These are phyloP conservation scores for Rhinophrynus dorsalis DNA, from an alignment of 2,797 vertebrate species.

Conservation along the genomic window DNA sequence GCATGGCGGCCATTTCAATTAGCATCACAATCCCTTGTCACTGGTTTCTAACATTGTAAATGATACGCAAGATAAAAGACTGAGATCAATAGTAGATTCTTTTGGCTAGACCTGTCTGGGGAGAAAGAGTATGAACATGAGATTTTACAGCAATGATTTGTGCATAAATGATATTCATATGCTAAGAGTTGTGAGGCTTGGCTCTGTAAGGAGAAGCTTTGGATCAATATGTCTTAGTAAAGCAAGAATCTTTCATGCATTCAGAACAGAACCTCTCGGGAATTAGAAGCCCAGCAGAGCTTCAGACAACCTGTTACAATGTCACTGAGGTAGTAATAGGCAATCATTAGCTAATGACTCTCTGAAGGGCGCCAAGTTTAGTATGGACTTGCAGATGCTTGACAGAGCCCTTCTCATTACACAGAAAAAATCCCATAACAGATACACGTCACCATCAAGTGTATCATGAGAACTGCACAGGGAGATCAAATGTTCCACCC, in stretches of 20 bases:
- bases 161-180: conserved; percentile 8
- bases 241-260: conserved; percentile 5
- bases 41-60: too few relatives aligned
- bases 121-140: not conserved
- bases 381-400: not conserved
- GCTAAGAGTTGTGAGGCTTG: conserved; percentile 1
- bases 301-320: conserved; percentile 9
- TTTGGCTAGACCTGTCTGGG: not conserved
- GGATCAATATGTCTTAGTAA: conserved; percentile 23
- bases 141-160: conserved; percentile 1
- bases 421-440: too few relatives aligned
- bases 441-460: not conserved
- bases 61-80: not conserved
- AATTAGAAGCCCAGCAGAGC: conserved; percentile 4
- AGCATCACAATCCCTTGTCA: too few relatives aligned
- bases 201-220: not conserved
- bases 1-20: too few relatives aligned
- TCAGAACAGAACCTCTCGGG: not conserved
- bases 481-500: conserved; percentile 7
- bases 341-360: conserved; percentile 35
- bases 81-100: not conserved
- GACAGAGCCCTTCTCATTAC: not conserved
- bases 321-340: conserved; percentile 21
- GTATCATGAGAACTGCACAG: not conserved
- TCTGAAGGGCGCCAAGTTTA: not conserved